Evolutionary conservation across 2,888 invertebrate species (phyloP).

Genomic region (Vesta saturnalis): DNA sequence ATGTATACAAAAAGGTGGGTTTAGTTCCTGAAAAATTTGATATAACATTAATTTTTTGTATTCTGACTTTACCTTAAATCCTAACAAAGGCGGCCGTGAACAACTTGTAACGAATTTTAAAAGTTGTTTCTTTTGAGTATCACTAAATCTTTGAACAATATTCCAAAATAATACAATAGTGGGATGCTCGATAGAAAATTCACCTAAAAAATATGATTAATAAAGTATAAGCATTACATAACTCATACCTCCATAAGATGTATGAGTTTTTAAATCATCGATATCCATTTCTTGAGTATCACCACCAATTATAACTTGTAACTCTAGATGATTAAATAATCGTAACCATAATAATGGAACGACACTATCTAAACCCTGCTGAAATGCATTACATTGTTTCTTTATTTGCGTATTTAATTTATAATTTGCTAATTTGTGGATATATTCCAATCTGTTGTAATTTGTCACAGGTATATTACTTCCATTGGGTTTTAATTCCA

Average conservation of each 20-base stretch:
- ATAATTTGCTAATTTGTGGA: constrained; percentile 95
- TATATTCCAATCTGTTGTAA: constrained; percentile 94
- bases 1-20: constrained; percentile 97
- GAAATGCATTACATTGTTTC: constrained; percentile 87
- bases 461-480: constrained; percentile 90
- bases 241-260: constrained; percentile 81
- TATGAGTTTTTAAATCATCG: constrained; percentile 84
- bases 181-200: constrained; percentile 83
- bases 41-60: not conserved
- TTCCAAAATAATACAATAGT: constrained; percentile 92
- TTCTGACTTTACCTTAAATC: constrained; percentile 83
- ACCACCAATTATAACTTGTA: constrained; percentile 97
- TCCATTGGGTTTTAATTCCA: constrained; percentile 92
- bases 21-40: constrained; percentile 75
- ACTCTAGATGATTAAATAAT: constrained; percentile 93
- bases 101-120: constrained; percentile 99
- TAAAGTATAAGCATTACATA: constrained; percentile 6
- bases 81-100: constrained; percentile 94
- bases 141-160: constrained; percentile 83
- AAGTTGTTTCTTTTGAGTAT: constrained; percentile 84
- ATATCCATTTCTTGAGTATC: constrained; percentile 94
- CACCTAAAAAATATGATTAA: constrained; percentile 66
- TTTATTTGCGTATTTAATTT: constrained; percentile 92
- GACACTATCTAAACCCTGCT: constrained; percentile 90
- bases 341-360: constrained; percentile 92